Conservation (phyloP, 2,797 vertebrate genomes). For the Diceros bicornis region DNA sequence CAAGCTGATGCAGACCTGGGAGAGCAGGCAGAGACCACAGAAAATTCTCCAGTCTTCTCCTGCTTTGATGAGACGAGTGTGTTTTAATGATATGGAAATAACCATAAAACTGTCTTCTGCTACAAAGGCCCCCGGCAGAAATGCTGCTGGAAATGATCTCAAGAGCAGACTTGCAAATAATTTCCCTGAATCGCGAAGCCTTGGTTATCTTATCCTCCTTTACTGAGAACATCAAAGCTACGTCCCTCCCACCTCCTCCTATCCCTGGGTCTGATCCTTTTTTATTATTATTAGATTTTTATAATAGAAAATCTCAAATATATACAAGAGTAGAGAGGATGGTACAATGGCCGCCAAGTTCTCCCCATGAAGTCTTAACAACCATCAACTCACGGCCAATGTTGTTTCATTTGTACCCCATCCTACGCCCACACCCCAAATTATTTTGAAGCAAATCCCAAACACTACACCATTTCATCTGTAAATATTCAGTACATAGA, state of each 20-base stretch:
- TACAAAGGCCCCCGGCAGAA: neutral
- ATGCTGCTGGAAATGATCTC: neutral
- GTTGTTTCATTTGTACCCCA: neutral
- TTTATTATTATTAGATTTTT: neutral
- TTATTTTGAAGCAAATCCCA: slow-evolving; percentile 14
- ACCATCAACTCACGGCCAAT: neutral
- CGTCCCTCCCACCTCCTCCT: neutral
- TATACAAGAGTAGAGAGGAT: neutral
- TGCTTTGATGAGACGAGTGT: neutral
- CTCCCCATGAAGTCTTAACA: neutral
- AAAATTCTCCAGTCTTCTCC: neutral
- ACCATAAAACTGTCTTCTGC: neutral
- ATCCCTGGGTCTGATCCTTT: neutral
- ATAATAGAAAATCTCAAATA: neutral
- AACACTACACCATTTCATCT: neutral
- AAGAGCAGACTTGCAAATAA: neutral
- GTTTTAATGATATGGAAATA: neutral
- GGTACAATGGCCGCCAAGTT: neutral
- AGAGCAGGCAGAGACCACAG: neutral
- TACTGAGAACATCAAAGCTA: neutral
- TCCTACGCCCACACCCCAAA: neutral
- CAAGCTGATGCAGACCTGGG: neutral
- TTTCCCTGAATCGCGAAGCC: neutral
- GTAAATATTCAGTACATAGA: neutral
- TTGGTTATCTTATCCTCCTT: neutral